phyloP scores from a whole-genome alignment of 2,797 vertebrate species.

The Danio choprae region DNA sequence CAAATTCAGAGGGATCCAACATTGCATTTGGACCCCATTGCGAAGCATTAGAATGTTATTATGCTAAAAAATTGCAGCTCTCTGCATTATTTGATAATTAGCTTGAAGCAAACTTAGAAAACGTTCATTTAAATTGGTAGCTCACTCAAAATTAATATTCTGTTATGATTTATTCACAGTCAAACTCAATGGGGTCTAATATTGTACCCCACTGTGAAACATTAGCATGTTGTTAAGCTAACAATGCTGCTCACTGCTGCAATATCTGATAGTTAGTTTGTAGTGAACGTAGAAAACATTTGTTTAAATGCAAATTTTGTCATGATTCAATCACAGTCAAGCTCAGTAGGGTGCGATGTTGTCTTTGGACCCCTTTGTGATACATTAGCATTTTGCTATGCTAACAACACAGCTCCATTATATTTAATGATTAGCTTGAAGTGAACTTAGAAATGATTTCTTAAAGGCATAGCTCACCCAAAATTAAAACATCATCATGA shows the following conservation, averaged over 20 bases:
- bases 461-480: background rate
- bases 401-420: background rate
- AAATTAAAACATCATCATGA: background rate
- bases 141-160: background rate
- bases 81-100: background rate
- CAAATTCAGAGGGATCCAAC: too few species aligned
- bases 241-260: background rate
- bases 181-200: background rate
- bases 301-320: too few species aligned
- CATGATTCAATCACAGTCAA: too few species aligned
- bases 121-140: too few species aligned
- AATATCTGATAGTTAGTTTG: background rate
- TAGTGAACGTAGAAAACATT: background rate
- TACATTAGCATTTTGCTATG: constrained; percentile 5
- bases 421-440: background rate
- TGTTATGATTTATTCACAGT: background rate
- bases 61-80: background rate
- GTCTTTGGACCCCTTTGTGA: background rate
- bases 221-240: constrained; percentile 11
- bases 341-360: too few species aligned
- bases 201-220: background rate
- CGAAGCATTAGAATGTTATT: background rate
- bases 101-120: background rate
- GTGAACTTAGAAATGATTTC: background rate
- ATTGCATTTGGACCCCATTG: too few species aligned